These are phyloP conservation scores for Artemia franciscana DNA, from an alignment of 1,140 invertebrate species.

Conservation along the genomic window DNA sequence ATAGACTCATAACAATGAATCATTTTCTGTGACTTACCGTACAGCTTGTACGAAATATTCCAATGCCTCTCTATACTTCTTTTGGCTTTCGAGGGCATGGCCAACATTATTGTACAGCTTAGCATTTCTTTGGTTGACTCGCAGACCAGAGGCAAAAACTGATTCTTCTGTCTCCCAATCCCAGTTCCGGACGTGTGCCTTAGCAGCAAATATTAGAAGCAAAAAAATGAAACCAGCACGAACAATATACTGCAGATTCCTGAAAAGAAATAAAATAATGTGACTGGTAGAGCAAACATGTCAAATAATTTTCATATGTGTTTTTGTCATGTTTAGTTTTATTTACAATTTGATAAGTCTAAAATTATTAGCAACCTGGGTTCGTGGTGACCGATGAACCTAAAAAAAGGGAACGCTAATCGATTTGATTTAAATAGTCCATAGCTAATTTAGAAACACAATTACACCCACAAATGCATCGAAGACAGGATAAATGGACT, in stretches of 20 bases:
- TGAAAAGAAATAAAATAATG: slow-evolving; percentile 14
- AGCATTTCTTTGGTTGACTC: slow-evolving; percentile 74
- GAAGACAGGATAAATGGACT: too few species aligned
- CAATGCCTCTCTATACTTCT: slow-evolving; percentile 57
- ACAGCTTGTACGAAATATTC: slow-evolving; percentile 79
- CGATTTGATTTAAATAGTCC: too few species aligned
- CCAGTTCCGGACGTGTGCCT: slow-evolving; percentile 62
- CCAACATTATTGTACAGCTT: slow-evolving; percentile 94
- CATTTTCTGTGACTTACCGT: too few species aligned
- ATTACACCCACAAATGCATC: too few species aligned
- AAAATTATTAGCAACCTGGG: not conserved
- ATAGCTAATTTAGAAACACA: too few species aligned
- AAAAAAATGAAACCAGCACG: slow-evolving; percentile 36
- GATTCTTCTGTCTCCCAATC: slow-evolving; percentile 83
- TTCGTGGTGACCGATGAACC: too few species aligned
- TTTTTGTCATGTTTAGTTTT: too few species aligned
- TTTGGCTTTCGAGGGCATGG: slow-evolving; percentile 69
- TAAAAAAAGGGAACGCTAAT: too few species aligned
- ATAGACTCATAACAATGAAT: too few species aligned
- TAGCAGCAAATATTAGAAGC: slow-evolving; percentile 45
- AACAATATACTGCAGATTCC: slow-evolving; percentile 29
- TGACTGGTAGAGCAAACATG: too few species aligned
- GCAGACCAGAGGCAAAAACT: slow-evolving; percentile 72
- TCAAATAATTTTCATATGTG: too few species aligned
- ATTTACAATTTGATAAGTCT: too few species aligned